Evolutionary conservation across 2,888 invertebrate genomes (phyloP).

Genomic region (Synergus japonicus): DNA sequence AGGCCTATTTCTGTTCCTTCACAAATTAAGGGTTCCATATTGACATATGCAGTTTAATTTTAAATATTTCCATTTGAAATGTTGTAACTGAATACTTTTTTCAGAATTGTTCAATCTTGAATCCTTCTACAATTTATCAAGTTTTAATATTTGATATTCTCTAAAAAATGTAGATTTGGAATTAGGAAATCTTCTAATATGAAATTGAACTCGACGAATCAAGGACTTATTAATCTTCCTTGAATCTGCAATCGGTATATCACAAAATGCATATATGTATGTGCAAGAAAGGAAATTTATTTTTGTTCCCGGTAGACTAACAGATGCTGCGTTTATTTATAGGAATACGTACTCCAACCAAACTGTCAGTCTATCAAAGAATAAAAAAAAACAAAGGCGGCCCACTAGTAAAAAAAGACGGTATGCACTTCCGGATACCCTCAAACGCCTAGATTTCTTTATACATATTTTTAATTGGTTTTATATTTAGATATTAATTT

Average conservation of each 20-base stretch:
- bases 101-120: too few species aligned
- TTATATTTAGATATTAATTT: neutral
- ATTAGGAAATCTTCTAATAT: neutral
- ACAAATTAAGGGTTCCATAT: too few species aligned
- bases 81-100: too few species aligned
- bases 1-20: too few species aligned
- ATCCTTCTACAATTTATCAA: too few species aligned
- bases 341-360: constrained; percentile 37
- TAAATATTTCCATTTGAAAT: too few species aligned
- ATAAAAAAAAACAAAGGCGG: constrained; percentile 37
- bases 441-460: neutral
- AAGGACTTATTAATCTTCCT: neutral
- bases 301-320: constrained; percentile 35
- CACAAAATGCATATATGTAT: neutral
- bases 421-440: constrained; percentile 18
- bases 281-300: constrained; percentile 40
- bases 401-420: neutral
- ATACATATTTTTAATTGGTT: neutral
- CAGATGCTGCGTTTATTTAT: constrained; percentile 42
- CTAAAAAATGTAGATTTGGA: too few species aligned
- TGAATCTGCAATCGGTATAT: constrained; percentile 1
- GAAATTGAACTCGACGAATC: neutral
- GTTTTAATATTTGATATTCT: too few species aligned
- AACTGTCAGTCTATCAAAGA: constrained; percentile 46
- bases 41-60: too few species aligned